phyloP scores from a whole-genome alignment of 2,797 vertebrate species.

The Paramormyrops hopkinsi region DNA sequence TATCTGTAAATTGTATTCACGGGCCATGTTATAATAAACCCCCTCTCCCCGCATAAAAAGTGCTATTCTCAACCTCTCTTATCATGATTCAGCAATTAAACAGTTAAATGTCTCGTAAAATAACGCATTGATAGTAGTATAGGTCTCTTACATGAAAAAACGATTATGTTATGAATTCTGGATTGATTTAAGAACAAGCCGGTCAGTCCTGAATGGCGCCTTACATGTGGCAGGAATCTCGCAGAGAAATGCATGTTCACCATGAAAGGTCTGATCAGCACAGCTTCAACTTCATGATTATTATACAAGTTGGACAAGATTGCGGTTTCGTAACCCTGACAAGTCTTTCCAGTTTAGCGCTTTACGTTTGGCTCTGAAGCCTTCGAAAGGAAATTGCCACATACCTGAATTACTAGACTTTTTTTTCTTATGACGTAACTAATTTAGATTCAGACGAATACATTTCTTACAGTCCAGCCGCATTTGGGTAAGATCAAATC shows the following conservation, averaged over 20 bases:
- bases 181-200: not conserved
- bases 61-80: not conserved
- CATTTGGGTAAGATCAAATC: not conserved
- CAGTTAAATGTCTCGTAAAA: not conserved
- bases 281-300: not conserved
- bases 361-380: not conserved
- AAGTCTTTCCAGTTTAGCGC: conserved; percentile 7
- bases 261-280: not conserved
- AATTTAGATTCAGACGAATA: not conserved
- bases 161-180: not conserved
- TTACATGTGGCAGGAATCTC: not conserved
- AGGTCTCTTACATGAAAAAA: not conserved
- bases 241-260: not conserved
- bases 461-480: not conserved
- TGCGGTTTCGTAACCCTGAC: not conserved
- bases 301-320: not conserved
- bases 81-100: not conserved
- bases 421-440: not conserved
- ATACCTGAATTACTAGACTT: not conserved
- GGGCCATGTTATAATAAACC: not conserved
- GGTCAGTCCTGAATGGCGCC: not conserved
- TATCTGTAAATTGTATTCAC: not conserved
- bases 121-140: not conserved
- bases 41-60: not conserved
- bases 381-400: not conserved